These are phyloP conservation scores for Cotesia chilonis DNA, from an alignment of 1,140 invertebrate genomes.

Conservation along the genomic window DNA sequence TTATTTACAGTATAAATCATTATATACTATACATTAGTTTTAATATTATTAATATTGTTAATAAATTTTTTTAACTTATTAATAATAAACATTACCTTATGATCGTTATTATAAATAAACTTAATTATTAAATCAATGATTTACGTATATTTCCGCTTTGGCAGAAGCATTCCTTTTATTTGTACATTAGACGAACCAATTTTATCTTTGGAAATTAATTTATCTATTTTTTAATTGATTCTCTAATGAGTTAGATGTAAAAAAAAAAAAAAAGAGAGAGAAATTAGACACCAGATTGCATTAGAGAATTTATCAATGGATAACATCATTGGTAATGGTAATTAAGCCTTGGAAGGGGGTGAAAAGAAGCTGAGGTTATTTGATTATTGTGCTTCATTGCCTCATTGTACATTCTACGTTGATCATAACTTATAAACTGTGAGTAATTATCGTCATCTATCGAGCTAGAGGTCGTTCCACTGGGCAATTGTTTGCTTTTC, in stretches of 20 bases:
- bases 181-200: neutral
- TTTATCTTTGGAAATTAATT: too few relatives aligned
- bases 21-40: neutral
- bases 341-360: too few relatives aligned
- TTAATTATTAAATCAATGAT: constrained; percentile 5
- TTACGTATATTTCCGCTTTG: neutral
- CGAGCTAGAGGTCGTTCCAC: constrained; percentile 40
- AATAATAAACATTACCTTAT: neutral
- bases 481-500: constrained; percentile 60
- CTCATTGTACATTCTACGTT: constrained; percentile 43
- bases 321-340: too few relatives aligned
- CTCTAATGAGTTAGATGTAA: too few relatives aligned
- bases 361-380: too few relatives aligned
- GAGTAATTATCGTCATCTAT: constrained; percentile 42
- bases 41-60: neutral
- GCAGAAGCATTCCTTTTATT: neutral
- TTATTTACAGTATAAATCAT: constrained; percentile 18
- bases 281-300: too few relatives aligned
- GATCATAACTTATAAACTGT: constrained; percentile 37
- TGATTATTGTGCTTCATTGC: constrained; percentile 16
- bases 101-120: neutral
- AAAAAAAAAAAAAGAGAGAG: too few relatives aligned
- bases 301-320: too few relatives aligned
- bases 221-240: too few relatives aligned
- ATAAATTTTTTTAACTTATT: neutral